Conservation (phyloP, 2,113 vertebrate species). For the Ia io region DNA sequence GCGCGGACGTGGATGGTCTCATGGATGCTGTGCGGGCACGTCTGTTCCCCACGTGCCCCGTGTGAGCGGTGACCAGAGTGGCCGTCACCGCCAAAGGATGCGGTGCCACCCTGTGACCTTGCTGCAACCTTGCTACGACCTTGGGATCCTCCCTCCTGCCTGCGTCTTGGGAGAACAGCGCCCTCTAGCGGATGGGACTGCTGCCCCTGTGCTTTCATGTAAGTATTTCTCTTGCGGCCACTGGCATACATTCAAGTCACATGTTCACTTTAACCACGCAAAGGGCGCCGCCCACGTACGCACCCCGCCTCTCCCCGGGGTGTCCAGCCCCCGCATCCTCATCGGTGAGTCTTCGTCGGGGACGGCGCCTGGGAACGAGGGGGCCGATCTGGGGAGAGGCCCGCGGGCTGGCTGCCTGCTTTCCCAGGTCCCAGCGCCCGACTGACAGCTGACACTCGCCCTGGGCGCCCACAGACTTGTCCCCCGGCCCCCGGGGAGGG, state of each 20-base stretch:
- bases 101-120: rapidly evolving
- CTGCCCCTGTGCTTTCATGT: not conserved
- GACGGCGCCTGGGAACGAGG: not conserved
- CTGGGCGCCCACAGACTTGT: not conserved
- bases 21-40: not conserved
- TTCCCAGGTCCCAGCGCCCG: not conserved
- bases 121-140: not conserved
- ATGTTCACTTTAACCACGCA: conserved; percentile 25
- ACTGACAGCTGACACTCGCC: too few relatives aligned
- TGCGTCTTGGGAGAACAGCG: not conserved
- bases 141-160: not conserved
- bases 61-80: not conserved
- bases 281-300: not conserved
- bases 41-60: not conserved
- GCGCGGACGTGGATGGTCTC: not conserved
- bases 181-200: rapidly evolving
- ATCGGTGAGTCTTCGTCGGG: too few relatives aligned
- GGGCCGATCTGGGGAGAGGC: too few relatives aligned
- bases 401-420: not conserved
- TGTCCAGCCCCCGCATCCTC: too few relatives aligned
- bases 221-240: not conserved
- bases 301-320: not conserved
- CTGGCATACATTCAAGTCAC: not conserved
- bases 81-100: not conserved
- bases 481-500: not conserved